Percentiles rank a stretch among this genome's conserved stretches.
phyloP scores from a whole-genome alignment of 37 sponge, comb jelly and placozoan species.

The Axinella damicornis region DNA sequence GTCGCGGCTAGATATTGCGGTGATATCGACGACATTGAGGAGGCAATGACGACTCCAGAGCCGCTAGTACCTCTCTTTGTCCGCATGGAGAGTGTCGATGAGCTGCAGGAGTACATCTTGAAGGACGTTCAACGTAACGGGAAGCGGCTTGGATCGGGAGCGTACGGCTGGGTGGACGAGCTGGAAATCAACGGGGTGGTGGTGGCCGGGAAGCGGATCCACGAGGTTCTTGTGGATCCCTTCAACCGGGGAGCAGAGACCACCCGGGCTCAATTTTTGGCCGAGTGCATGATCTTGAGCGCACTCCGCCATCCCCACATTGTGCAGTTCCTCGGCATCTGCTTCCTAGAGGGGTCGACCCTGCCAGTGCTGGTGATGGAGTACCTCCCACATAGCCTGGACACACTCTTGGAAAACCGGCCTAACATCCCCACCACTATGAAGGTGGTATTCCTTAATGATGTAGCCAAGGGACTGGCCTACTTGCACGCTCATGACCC shows the following conservation, averaged over 20 bases:
- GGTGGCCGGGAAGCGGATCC: slow-evolving; percentile 19
- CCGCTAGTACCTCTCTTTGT: too few species aligned
- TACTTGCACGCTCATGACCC: slow-evolving; percentile 43
- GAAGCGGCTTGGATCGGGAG: slow-evolving; percentile 12
- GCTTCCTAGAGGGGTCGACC: background rate
- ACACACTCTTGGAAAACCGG: background rate
- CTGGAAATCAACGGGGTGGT: slow-evolving; percentile 8
- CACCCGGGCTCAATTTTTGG: background rate
- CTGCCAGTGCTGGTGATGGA: slow-evolving; percentile 34
- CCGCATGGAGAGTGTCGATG: too few species aligned
- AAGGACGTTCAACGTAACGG: too few species aligned
- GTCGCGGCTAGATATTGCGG: too few species aligned
- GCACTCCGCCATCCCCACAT: slow-evolving; percentile 40
- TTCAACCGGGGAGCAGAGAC: background rate
- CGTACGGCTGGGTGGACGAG: slow-evolving; percentile 26
- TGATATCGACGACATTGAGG: too few species aligned
- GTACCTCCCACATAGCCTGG: slow-evolving; percentile 7
- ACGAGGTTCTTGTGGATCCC: background rate
- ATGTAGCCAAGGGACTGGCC: slow-evolving; percentile 44
- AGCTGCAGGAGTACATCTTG: too few species aligned
- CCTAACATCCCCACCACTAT: slow-evolving; percentile 10
- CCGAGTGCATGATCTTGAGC: slow-evolving; percentile 29
- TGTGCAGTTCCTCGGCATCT: slow-evolving; percentile 35
- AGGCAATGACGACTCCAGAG: too few species aligned
- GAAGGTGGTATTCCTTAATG: slow-evolving; percentile 14